Evolutionary conservation across 2,113 vertebrate species (phyloP).

Genomic region (Chaenogobius annularis): DNA sequence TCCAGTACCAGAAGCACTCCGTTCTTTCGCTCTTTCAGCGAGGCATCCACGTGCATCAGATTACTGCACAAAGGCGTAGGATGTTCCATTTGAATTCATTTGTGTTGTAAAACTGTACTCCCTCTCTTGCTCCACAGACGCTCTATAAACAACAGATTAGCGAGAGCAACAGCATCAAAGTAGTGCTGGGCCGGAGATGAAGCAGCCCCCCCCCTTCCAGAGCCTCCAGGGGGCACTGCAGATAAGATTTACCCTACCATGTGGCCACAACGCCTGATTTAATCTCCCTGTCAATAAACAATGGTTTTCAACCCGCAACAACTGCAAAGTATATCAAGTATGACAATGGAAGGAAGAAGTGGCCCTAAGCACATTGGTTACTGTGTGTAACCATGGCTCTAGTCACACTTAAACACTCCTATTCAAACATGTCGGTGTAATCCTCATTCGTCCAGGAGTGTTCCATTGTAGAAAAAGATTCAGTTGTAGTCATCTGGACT

Average conservation of each 20-base stretch:
- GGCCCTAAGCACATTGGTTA: neutral
- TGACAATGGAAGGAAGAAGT: slow-evolving; percentile 2
- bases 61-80: slow-evolving; percentile 8
- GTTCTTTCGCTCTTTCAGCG: no score
- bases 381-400: neutral
- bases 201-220: slow-evolving; percentile 30
- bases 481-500: no score
- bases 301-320: slow-evolving; percentile 26
- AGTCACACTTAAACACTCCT: neutral
- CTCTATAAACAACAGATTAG: slow-evolving; percentile 37
- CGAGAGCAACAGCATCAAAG: slow-evolving; percentile 42
- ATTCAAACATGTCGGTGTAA: no score
- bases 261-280: slow-evolving; percentile 9
- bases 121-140: slow-evolving; percentile 14
- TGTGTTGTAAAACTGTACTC: slow-evolving; percentile 10
- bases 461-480: no score
- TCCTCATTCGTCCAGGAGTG: no score
- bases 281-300: slow-evolving; percentile 18
- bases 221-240: slow-evolving; percentile 35
- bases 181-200: slow-evolving; percentile 25
- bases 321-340: slow-evolving; percentile 16
- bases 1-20: no score
- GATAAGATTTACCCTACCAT: slow-evolving; percentile 33
- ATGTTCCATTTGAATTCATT: slow-evolving; percentile 7
- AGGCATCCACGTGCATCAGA: neutral